phyloP scores from a whole-genome alignment of 2,888 invertebrate species.

The Macropis europaea region DNA sequence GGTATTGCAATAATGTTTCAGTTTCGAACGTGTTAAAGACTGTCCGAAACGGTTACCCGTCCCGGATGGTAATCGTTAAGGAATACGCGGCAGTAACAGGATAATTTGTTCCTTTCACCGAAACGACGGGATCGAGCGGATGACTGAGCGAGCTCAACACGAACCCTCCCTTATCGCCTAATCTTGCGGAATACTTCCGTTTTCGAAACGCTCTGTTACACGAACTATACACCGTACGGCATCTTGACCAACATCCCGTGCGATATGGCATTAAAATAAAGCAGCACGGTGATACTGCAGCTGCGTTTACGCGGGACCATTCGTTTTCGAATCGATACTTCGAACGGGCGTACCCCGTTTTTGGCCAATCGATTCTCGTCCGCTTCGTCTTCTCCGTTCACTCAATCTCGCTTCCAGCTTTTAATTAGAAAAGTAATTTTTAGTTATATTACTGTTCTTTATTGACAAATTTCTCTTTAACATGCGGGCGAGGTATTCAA shows the following conservation, averaged over 20 bases:
- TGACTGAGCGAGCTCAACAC: conserved; percentile 20
- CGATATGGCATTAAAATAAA: not conserved
- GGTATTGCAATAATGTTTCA: no score
- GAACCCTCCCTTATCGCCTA: conserved; percentile 20
- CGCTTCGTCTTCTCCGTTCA: not conserved
- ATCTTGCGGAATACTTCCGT: conserved; percentile 31
- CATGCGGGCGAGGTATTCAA: no score
- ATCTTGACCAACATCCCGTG: conserved; percentile 22
- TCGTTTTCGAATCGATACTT: conserved; percentile 15
- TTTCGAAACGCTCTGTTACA: conserved; percentile 33
- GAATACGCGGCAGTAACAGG: conserved; percentile 19
- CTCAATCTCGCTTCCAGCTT: no score
- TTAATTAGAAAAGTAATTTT: no score
- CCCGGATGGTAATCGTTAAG: conserved; percentile 37
- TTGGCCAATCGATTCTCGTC: not conserved
- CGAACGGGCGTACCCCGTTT: not conserved
- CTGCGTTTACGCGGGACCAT: conserved; percentile 21
- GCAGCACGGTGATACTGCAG: not conserved
- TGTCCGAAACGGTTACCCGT: not conserved
- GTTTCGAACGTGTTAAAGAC: no score
- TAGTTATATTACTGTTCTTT: no score
- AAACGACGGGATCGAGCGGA: conserved; percentile 32
- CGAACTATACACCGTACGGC: conserved; percentile 28
- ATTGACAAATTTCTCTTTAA: no score
- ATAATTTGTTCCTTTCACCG: conserved; percentile 52